These are phyloP conservation scores for Zaprionus ghesquierei DNA, from an alignment of 1,140 invertebrate species.

Conservation along the genomic window DNA sequence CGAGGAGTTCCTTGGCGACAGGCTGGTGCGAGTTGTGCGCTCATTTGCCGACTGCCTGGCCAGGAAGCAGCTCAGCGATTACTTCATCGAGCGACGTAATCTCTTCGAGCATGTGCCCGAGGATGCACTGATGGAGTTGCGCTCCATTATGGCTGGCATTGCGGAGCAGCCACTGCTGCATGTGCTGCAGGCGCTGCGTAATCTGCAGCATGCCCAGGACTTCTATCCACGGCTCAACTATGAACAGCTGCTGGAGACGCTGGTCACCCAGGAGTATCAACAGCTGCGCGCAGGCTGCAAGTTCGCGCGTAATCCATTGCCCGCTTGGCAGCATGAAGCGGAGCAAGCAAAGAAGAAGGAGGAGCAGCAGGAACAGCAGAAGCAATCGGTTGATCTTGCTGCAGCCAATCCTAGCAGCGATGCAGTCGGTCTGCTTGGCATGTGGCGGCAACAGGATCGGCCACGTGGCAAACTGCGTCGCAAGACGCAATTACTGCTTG, in stretches of 20 bases:
- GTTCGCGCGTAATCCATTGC: conserved; percentile 39
- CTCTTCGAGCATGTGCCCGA: conserved; percentile 88
- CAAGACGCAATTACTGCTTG: conserved; percentile 68
- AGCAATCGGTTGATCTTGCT: background rate
- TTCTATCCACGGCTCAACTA: conserved; percentile 88
- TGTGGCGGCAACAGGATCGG: conserved; percentile 64
- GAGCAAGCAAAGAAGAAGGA: background rate
- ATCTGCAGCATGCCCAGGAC: conserved; percentile 85
- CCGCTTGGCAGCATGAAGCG: background rate
- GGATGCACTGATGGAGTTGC: conserved; percentile 85
- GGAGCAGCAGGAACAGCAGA: background rate
- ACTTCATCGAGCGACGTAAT: conserved; percentile 89
- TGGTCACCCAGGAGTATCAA: conserved; percentile 84
- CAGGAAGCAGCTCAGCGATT: conserved; percentile 86
- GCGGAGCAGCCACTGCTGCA: conserved; percentile 88
- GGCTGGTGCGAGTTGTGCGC: conserved; percentile 86
- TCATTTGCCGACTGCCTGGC: conserved; percentile 84
- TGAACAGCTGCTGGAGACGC: conserved; percentile 85
- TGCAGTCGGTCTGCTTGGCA: conserved; percentile 59
- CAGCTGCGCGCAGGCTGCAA: conserved; percentile 73
- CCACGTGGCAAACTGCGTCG: conserved; percentile 54
- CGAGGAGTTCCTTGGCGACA: conserved; percentile 87
- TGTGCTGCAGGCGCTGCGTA: conserved; percentile 86
- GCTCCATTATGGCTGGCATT: conserved; percentile 87
- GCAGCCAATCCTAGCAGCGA: conserved; percentile 20